Conservation (phyloP, 2,797 vertebrate species). For the Spea hammondii region DNA sequence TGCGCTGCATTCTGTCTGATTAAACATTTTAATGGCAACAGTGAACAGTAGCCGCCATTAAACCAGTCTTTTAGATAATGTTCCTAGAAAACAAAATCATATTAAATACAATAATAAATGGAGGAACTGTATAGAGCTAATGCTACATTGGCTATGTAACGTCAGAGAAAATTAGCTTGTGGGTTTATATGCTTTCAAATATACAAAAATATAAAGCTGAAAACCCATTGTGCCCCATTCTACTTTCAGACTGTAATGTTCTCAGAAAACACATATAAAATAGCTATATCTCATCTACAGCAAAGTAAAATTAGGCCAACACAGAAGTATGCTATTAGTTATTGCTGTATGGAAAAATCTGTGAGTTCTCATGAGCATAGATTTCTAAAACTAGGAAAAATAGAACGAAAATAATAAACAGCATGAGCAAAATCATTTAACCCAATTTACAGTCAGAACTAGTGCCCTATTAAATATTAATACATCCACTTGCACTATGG, state of each 20-base stretch:
- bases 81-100: no score
- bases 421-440: conserved; percentile 29
- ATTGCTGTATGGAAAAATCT: conserved; percentile 16
- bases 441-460: conserved; percentile 39
- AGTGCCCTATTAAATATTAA: conserved; percentile 45
- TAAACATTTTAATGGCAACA: no score
- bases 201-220: no score
- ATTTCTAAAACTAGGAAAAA: conserved; percentile 28
- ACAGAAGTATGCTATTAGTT: conserved; percentile 21
- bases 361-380: neutral
- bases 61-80: no score
- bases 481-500: conserved; percentile 13
- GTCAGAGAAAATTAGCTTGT: no score
- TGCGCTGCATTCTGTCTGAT: no score
- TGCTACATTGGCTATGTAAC: no score
- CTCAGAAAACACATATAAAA: neutral
- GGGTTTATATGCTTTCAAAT: no score
- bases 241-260: neutral
- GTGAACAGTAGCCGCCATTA: no score
- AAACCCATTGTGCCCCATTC: neutral
- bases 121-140: no score
- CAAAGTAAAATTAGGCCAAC: conserved; percentile 10
- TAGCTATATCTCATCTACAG: neutral
- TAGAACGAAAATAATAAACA: conserved; percentile 18
- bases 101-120: no score